A percentile compares a stretch with the other conserved stretches of the same genome.
These are phyloP conservation scores for Drosophila prolongata DNA, from an alignment of 2,888 invertebrate species.

Conservation along the genomic window DNA sequence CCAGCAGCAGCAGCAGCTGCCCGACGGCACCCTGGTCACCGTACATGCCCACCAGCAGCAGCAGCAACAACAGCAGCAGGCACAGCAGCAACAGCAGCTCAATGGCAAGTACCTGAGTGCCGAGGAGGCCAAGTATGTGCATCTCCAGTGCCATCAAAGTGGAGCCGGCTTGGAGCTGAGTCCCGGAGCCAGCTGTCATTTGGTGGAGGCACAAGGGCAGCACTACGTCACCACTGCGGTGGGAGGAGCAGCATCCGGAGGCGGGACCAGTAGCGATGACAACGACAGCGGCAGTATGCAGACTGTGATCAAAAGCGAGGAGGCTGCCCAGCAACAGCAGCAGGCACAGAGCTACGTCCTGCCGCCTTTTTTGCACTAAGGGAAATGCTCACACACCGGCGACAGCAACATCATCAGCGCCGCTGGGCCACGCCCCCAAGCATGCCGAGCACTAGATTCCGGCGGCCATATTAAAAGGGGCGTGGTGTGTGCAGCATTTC, in stretches of 20 bases:
- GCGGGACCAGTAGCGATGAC: slow-evolving; percentile 62
- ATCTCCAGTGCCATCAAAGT: slow-evolving; percentile 62
- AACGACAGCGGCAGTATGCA: slow-evolving; percentile 80
- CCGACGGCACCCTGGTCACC: slow-evolving; percentile 65
- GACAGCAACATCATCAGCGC: slow-evolving; percentile 66
- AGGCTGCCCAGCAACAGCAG: slow-evolving; percentile 58
- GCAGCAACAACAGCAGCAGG: slow-evolving; percentile 55
- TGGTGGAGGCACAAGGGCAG: slow-evolving; percentile 67
- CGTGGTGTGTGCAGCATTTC: slow-evolving; percentile 69
- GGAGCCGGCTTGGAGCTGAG: slow-evolving; percentile 74
- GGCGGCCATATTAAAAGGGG: slow-evolving; percentile 69
- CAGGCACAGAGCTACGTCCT: slow-evolving; percentile 84
- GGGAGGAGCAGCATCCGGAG: slow-evolving; percentile 19
- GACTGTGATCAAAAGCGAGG: slow-evolving; percentile 84
- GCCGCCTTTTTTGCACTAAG: slow-evolving; percentile 85
- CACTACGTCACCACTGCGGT: slow-evolving; percentile 65
- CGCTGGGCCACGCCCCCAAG: slow-evolving; percentile 42
- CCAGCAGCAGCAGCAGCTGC: slow-evolving; percentile 56
- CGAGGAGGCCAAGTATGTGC: slow-evolving; percentile 84
- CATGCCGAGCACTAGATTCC: slow-evolving; percentile 52
- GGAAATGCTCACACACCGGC: slow-evolving; percentile 84
- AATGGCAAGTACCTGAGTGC: slow-evolving; percentile 82
- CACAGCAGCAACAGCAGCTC: slow-evolving; percentile 62
- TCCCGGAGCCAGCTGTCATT: slow-evolving; percentile 74
- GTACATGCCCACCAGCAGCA: slow-evolving; percentile 69